Conservation (phyloP, 2,888 invertebrate species). For the Eupsilia transversa region DNA sequence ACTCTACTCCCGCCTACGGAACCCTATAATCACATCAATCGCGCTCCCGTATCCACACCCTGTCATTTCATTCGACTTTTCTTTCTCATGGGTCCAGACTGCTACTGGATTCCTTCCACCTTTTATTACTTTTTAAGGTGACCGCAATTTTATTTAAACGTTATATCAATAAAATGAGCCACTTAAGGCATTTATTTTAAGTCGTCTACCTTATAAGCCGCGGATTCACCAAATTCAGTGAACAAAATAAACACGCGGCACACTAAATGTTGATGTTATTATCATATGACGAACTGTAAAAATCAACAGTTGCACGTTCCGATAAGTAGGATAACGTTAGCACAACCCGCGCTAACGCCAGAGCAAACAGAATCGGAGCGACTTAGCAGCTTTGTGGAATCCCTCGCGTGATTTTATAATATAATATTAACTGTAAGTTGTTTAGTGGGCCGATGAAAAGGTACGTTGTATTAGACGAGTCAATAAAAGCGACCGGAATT, state of each 20-base stretch:
- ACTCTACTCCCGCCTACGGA: conserved; percentile 67
- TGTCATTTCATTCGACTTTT: conserved; percentile 82
- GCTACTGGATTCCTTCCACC: conserved; percentile 87
- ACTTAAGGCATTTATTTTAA: conserved; percentile 71
- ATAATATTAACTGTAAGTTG: conserved; percentile 86
- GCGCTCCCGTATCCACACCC: conserved; percentile 66
- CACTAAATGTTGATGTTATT: conserved; percentile 79
- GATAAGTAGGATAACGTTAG: conserved; percentile 87
- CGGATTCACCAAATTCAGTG: conserved; percentile 69
- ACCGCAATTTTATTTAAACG: conserved; percentile 86
- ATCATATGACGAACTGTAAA: conserved; percentile 81
- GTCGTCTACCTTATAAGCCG: conserved; percentile 75
- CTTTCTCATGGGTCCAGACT: conserved; percentile 88
- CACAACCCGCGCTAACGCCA: conserved; percentile 81
- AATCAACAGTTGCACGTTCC: conserved; percentile 79
- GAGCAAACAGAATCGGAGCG: conserved; percentile 81
- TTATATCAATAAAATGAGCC: conserved; percentile 82
- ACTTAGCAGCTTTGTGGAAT: conserved; percentile 75
- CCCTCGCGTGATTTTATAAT: conserved; percentile 88
- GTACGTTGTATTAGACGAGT: conserved; percentile 75
- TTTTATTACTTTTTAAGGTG: conserved; percentile 82
- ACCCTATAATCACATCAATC: conserved; percentile 74
- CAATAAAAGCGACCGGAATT: conserved; percentile 84
- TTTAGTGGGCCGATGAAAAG: conserved; percentile 82
- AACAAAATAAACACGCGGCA: conserved; percentile 69